Conservation (phyloP, 2,888 invertebrate genomes). For the Tupiocoris notatus region DNA sequence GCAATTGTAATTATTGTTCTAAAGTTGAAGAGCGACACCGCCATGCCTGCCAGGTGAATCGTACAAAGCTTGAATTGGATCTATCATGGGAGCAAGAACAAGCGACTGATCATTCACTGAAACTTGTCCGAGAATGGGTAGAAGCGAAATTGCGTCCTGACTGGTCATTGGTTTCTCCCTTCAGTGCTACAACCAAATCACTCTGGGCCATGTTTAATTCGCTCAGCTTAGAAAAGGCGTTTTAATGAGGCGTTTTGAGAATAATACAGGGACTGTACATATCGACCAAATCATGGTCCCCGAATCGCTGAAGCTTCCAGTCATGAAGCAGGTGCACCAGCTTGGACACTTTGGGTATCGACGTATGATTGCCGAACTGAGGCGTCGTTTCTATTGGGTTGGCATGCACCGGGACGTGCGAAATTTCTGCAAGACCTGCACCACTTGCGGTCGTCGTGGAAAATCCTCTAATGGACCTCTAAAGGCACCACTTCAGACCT, state of each 20-base stretch:
- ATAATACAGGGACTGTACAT: no score
- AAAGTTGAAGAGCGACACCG: neutral
- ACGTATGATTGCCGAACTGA: neutral
- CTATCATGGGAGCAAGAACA: no score
- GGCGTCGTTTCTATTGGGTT: neutral
- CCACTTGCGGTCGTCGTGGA: neutral
- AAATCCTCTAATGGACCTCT: conserved; percentile 3
- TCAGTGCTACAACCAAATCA: neutral
- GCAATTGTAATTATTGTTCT: neutral
- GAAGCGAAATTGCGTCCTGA: neutral
- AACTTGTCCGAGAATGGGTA: neutral
- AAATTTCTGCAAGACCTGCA: neutral
- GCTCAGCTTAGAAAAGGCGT: conserved; percentile 14
- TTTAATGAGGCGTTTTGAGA: no score
- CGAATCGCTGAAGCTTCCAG: no score
- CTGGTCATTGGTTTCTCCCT: neutral
- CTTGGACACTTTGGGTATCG: neutral
- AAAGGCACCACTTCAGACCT: neutral
- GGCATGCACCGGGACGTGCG: neutral
- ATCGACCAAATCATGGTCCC: no score
- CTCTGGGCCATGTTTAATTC: conserved; percentile 42
- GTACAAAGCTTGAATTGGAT: no score
- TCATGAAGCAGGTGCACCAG: conserved; percentile 46
- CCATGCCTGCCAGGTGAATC: no score
- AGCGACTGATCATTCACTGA: neutral